Evolutionary conservation across 2,113 vertebrate species (phyloP), one percentile per base, ranked within the genome.

Genomic region (Caretta caretta): DNA sequence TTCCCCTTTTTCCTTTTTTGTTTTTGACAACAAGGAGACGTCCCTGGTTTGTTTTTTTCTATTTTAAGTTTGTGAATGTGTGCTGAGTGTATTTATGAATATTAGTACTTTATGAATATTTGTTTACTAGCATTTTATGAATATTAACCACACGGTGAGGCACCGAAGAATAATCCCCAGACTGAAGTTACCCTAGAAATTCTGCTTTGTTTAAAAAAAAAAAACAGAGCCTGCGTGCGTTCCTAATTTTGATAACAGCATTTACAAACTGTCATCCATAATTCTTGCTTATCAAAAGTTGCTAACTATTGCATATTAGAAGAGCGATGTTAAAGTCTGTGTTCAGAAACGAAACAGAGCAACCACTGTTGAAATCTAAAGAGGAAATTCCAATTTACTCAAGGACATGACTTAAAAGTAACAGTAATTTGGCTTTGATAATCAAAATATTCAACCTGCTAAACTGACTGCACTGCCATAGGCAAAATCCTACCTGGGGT

Each of bases 371-470:
- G 20, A 54, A 54, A 46, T 10, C 48, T 65, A 62, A 76, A 24
- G 2, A 29, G 8, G 56, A 49, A 29, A 80, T 19, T 87, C 53
- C 76, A 81, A 17, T 38, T 90, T 62, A 78, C 22, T 62, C 12
- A 10, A 92, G 25, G 51, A n/a, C 50, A 81, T 4, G 4, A 51
- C 49, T 35, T 35, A 35, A 80, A 80, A 6, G 35, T 25, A 78
- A 69, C 38, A 46, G 31, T 9, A 75, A 80, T 46, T n/a, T 57
- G 72, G 3, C 29, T 59, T 20, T 75, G 42, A n/a, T 35, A 90
- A 78, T 78, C 24, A 53, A 0, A 0, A 80, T 4, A 72, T 42
- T 53, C 27, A 88, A 53, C 24, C 10, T 51, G 19, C 42, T 0
- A 76, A 16, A 79, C 1, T 24, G 42, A 85, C 24, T 59, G n/a